Base-by-base conservation (phyloP, 2,888 invertebrate genomes). In the Papilio elwesi region DNA sequence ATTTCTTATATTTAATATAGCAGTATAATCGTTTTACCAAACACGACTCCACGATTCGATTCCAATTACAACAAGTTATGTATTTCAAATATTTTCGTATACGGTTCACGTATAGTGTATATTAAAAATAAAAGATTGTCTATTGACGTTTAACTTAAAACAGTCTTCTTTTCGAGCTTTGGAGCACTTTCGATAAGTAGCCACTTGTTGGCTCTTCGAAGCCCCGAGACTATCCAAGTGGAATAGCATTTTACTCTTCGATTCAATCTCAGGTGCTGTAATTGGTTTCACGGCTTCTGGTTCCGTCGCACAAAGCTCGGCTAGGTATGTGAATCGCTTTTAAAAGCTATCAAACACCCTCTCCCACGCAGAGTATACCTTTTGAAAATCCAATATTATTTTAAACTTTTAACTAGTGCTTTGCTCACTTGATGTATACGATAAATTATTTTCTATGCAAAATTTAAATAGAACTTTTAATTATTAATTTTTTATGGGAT, bases 251-350 rank as follows among this genome's bases (percentile, higher is more conserved):
- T 57, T 66, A 43, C 43, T 66, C 43, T 66, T 66, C 53, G 16
- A 43, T 66, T 66, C 52, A 16, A 51, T 51, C 51, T 66, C 53
- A 66, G 52, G 66, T 53, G 66, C 66, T 38, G 66, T 52, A 66
- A 66, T 53, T 66, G 43, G 38, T 66, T 66, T 66, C 52, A 43
- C 52, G 15, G 52, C 53, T 43, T 52, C 48, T 65, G 16, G 15
- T 10, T 15, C 57, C 8, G n/a, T 43, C 15, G 52, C 38, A 66
- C 38, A 66, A 66, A 53, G 53, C 43, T 15, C 43, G 38, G 15
- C 38, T 66, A 52, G 43, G 26, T 26, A 26, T 26, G 38, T 66
- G 52, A 53, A 52, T 51, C 15, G 15, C 66, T 66, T 53, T 15
- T 66, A 38, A 53, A 53, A 66, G 59, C 36, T 59, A 38, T 38